A percentile compares a stretch with the other conserved stretches of the same genome.
phyloP scores from a whole-genome alignment of 1,140 invertebrate genomes.

The Bombus ignitus region DNA sequence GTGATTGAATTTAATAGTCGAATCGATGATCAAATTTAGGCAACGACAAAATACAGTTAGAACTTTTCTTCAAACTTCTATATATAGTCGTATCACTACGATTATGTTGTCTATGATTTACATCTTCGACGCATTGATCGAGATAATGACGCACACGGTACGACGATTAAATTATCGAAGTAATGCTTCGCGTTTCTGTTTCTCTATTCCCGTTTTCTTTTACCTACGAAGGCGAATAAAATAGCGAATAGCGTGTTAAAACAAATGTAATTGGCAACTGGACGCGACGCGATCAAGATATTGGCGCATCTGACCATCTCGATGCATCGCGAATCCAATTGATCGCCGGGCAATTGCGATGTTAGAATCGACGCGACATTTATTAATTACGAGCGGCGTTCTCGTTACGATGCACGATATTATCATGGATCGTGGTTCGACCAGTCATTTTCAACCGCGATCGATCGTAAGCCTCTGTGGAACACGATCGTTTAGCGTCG shows the following conservation, averaged over 20 bases:
- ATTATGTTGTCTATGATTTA: not conserved
- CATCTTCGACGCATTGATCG: not conserved
- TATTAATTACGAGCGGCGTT: conserved; percentile 51
- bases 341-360: conserved; percentile 30
- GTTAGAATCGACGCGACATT: conserved; percentile 48
- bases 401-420: conserved; percentile 31
- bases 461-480: not conserved
- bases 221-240: too few species aligned
- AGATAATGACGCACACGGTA: not conserved
- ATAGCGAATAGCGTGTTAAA: too few species aligned
- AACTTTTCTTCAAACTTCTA: too few species aligned
- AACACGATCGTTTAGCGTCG: conserved; percentile 27
- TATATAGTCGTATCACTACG: too few species aligned
- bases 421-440: conserved; percentile 10
- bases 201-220: too few species aligned
- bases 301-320: conserved; percentile 2
- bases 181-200: too few species aligned
- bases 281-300: conserved; percentile 42
- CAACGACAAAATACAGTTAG: too few species aligned
- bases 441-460: conserved; percentile 6
- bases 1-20: not conserved
- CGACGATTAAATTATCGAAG: too few species aligned
- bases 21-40: not conserved
- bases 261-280: not conserved
- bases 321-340: conserved; percentile 4